These are phyloP conservation scores for Halocaridina rubra DNA, from an alignment of 2,888 invertebrate genomes.

Conservation along the genomic window DNA sequence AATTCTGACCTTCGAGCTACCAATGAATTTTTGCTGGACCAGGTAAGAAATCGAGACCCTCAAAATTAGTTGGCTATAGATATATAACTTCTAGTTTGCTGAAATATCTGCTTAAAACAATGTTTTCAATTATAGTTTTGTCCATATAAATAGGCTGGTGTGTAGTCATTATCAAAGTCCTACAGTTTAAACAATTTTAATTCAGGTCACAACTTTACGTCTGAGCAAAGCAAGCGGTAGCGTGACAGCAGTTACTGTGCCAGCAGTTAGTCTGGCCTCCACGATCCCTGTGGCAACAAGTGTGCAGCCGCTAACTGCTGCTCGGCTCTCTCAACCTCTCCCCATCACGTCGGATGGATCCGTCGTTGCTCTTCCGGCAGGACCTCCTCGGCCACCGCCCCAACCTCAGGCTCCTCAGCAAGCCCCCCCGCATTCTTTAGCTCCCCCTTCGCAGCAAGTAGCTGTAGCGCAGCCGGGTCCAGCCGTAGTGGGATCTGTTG, in stretches of 20 bases:
- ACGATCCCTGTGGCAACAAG: constrained; percentile 67
- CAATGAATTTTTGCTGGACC: constrained; percentile 82
- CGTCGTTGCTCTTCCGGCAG: constrained; percentile 50
- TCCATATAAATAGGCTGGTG: too few species aligned
- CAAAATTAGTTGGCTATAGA: too few species aligned
- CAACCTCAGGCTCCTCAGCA: constrained; percentile 52
- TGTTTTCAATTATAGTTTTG: too few species aligned
- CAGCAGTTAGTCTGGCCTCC: constrained; percentile 74
- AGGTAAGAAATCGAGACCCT: too few species aligned
- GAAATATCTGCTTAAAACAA: too few species aligned
- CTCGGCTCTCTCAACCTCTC: constrained; percentile 59
- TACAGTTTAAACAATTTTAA: too few species aligned
- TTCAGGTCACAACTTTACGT: constrained; percentile 51
- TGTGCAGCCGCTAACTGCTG: constrained; percentile 47
- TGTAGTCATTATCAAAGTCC: too few species aligned
- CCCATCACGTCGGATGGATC: constrained; percentile 61
- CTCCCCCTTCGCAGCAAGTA: constrained; percentile 54
- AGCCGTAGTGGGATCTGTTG: constrained; percentile 60
- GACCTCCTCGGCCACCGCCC: constrained; percentile 48
- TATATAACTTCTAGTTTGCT: too few species aligned
- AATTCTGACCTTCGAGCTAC: constrained; percentile 76
- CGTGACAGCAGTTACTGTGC: constrained; percentile 73
- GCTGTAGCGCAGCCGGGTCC: constrained; percentile 56
- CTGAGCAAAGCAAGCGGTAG: constrained; percentile 67
- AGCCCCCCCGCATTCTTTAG: constrained; percentile 59